Evolutionary conservation across 2,888 invertebrate genomes (phyloP).

Genomic region (Nyleta sp.): DNA sequence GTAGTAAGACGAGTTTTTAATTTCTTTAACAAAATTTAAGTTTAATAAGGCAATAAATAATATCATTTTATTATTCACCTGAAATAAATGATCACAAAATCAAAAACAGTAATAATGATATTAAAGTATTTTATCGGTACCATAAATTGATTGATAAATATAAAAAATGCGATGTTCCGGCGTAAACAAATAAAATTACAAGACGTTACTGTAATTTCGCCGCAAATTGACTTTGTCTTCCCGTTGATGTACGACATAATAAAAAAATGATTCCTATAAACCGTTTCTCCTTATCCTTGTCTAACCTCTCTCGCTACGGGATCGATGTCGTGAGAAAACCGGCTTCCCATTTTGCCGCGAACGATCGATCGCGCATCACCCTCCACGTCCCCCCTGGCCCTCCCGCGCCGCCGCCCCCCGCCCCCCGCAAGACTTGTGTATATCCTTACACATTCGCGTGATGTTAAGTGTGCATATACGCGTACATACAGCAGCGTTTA

Average conservation of each 20-base stretch:
- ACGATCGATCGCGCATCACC: constrained; percentile 64
- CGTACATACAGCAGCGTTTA: constrained; percentile 52
- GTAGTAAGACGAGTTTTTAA: too few relatives aligned
- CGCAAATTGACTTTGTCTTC: constrained; percentile 35
- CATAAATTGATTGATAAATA: constrained; percentile 7
- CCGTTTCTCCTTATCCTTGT: constrained; percentile 24
- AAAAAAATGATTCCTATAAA: constrained; percentile 34
- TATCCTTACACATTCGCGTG: constrained; percentile 50
- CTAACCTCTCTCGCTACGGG: constrained; percentile 24
- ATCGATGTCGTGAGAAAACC: constrained; percentile 65
- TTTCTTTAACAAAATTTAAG: too few relatives aligned
- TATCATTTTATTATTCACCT: too few relatives aligned
- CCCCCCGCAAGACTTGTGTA: constrained; percentile 33
- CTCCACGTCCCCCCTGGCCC: constrained; percentile 2
- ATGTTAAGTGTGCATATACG: constrained; percentile 46
- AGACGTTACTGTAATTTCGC: constrained; percentile 15
- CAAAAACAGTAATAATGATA: too few relatives aligned
- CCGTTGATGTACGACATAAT: constrained; percentile 20
- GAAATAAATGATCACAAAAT: too few relatives aligned
- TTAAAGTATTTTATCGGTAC: constrained; percentile 10
- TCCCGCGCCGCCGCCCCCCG: not conserved
- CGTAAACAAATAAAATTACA: constrained; percentile 14
- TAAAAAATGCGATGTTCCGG: not conserved
- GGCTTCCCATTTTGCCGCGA: constrained; percentile 61
- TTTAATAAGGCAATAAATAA: too few relatives aligned